Evolutionary conservation across 2,888 invertebrate genomes (phyloP).

Genomic region (Drosophila macrothrix): DNA sequence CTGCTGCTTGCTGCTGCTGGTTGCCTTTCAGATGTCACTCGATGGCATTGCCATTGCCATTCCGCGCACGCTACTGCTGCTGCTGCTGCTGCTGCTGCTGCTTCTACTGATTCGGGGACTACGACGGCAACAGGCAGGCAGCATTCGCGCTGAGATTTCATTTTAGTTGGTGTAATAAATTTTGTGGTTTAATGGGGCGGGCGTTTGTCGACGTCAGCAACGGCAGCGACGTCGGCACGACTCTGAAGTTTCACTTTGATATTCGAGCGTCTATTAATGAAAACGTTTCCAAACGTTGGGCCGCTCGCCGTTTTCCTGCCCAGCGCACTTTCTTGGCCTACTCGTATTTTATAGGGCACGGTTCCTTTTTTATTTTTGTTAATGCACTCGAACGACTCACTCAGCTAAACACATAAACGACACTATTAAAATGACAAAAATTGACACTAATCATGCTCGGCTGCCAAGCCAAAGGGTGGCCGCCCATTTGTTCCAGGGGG

Average conservation of each 20-base stretch:
- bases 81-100: constrained; percentile 2
- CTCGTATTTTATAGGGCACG: constrained; percentile 66
- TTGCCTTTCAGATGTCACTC: constrained; percentile 67
- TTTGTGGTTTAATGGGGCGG: constrained; percentile 85
- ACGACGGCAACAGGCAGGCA: constrained; percentile 18
- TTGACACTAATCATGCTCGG: constrained; percentile 78
- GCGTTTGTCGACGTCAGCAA: constrained; percentile 65
- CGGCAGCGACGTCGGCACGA: constrained; percentile 53
- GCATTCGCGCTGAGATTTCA: constrained; percentile 70
- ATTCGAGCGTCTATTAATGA: constrained; percentile 80
- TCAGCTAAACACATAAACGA: constrained; percentile 60
- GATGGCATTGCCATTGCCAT: constrained; percentile 59
- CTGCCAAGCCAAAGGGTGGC: constrained; percentile 68
- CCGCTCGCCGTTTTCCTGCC: constrained; percentile 40
- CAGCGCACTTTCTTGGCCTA: constrained; percentile 51
- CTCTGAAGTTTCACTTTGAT: constrained; percentile 79
- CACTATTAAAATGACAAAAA: constrained; percentile 77
- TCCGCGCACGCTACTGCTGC: constrained; percentile 37
- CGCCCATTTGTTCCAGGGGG: constrained; percentile 47
- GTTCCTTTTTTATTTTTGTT: constrained; percentile 48
- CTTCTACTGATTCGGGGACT: background rate
- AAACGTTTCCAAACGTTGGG: constrained; percentile 63
- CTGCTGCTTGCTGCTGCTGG: constrained; percentile 25
- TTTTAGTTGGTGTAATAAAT: constrained; percentile 84
- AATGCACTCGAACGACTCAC: constrained; percentile 67